Evolutionary conservation across 2,888 invertebrate genomes (phyloP).

Genomic region (Oeneis ivallda): DNA sequence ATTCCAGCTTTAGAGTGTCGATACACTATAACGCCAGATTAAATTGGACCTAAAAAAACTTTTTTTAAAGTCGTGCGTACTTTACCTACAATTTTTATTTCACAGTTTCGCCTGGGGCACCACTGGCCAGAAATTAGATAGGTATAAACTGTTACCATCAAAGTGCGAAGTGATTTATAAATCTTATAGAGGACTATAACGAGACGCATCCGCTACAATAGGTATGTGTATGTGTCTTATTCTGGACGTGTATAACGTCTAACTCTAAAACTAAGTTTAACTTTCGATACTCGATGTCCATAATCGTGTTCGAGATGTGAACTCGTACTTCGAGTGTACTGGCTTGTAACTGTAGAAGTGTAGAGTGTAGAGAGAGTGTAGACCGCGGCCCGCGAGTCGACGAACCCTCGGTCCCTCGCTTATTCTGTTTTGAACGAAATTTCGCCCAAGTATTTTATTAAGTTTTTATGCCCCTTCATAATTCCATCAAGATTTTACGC

Average conservation of each 20-base stretch:
- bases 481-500: conserved; percentile 31
- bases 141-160: too few relatives aligned
- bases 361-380: background rate
- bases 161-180: too few relatives aligned
- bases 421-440: conserved; percentile 49
- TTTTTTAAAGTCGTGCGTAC: background rate
- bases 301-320: background rate
- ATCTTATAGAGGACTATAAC: too few relatives aligned
- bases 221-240: too few relatives aligned
- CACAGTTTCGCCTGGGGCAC: too few relatives aligned
- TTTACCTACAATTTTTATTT: background rate
- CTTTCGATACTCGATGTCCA: background rate
- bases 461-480: conserved; percentile 33
- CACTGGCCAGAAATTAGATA: too few relatives aligned
- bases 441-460: conserved; percentile 35
- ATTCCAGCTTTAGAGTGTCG: too few relatives aligned
- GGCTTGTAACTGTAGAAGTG: background rate
- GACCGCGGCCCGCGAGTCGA: conserved; percentile 43
- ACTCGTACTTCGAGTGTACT: background rate
- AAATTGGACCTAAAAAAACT: too few relatives aligned
- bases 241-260: too few relatives aligned
- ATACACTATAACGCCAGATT: background rate
- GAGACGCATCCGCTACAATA: too few relatives aligned
- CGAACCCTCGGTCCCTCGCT: conserved; percentile 55
- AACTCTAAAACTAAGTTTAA: too few relatives aligned